phyloP scores from a whole-genome alignment of 1,140 invertebrate species.

The Mylabris phalerata region DNA sequence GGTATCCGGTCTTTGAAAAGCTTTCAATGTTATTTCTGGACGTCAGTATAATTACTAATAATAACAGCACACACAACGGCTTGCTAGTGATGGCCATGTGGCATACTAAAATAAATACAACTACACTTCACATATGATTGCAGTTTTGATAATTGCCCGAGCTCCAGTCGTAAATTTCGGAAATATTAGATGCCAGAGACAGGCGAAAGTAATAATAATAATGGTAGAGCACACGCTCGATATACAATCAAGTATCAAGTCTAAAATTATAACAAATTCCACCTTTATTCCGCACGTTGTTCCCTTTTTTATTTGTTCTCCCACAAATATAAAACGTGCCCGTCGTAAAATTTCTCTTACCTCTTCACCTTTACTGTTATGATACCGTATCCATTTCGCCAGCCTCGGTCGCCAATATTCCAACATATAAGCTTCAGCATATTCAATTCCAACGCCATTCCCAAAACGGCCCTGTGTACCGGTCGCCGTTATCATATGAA shows the following conservation, averaged over 20 bases:
- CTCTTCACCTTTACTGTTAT: slow-evolving; percentile 61
- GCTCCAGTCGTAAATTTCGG: slow-evolving; percentile 11
- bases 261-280: too few species aligned
- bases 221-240: too few species aligned
- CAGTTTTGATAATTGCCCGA: slow-evolving; percentile 25
- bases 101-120: slow-evolving; percentile 21
- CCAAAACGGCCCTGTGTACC: slow-evolving; percentile 82
- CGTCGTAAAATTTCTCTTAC: slow-evolving; percentile 41
- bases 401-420: slow-evolving; percentile 70
- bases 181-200: slow-evolving; percentile 16
- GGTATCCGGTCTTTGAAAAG: slow-evolving; percentile 17
- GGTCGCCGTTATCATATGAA: slow-evolving; percentile 71
- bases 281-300: too few species aligned
- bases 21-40: slow-evolving; percentile 13
- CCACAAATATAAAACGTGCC: not conserved
- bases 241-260: too few species aligned
- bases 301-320: not conserved
- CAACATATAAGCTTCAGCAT: slow-evolving; percentile 66
- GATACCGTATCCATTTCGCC: slow-evolving; percentile 66
- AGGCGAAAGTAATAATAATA: too few species aligned
- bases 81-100: slow-evolving; percentile 16
- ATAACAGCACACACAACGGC: slow-evolving; percentile 13
- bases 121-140: slow-evolving; percentile 19
- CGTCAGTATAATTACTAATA: slow-evolving; percentile 14
- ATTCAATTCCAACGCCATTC: slow-evolving; percentile 77